A percentile compares a stretch with the other conserved stretches of the same genome.
These are phyloP conservation scores for Strix occidentalis DNA, from an alignment of 2,797 vertebrate species.

Conservation along the genomic window DNA sequence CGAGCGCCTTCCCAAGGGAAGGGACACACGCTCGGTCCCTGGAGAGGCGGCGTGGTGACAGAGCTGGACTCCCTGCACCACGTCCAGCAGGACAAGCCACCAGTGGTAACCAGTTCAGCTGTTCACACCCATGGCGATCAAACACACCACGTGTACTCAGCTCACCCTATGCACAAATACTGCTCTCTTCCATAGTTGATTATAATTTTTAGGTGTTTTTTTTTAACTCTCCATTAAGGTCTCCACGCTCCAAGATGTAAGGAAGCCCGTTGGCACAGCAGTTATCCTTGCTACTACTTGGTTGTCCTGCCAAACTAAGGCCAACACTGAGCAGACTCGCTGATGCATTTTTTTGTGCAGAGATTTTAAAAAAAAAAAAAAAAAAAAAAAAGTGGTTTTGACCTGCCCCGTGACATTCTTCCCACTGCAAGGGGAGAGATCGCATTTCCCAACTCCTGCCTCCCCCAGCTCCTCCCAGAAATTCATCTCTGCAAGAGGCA, in stretches of 20 bases:
- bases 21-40: neutral
- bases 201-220: fast-evolving
- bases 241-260: fast-evolving
- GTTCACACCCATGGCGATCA: fast-evolving
- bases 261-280: fast-evolving
- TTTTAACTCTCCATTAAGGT: neutral
- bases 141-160: fast-evolving
- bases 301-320: neutral
- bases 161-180: neutral
- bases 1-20: neutral
- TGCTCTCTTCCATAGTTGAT: neutral
- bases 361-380: neutral
- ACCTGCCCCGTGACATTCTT: neutral
- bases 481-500: neutral
- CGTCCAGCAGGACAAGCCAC: neutral
- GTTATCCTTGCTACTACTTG: neutral
- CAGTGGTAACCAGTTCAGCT: neutral
- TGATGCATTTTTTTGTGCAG: neutral
- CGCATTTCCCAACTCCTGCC: neutral
- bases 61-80: neutral
- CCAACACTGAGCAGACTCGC: neutral
- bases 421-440: neutral
- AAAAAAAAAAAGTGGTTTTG: neutral
- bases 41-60: no score
- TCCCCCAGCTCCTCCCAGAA: neutral